Conservation (phyloP, 2,888 invertebrate genomes). For the Eupithecia pulchellata region DNA sequence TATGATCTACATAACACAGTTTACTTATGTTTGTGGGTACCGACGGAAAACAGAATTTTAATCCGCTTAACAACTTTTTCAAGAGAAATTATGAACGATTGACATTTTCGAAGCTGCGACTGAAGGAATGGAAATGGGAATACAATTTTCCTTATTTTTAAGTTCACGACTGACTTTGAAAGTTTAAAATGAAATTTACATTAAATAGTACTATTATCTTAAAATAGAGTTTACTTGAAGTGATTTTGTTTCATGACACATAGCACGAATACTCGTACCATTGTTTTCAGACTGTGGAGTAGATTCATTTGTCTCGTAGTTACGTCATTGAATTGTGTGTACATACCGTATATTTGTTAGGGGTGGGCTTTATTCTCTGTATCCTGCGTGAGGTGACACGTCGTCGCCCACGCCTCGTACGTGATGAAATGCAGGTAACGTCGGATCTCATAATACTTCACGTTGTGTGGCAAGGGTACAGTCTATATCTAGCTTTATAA, state of each 20-base stretch:
- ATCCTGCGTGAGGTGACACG: not conserved
- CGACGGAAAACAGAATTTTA: constrained; percentile 28
- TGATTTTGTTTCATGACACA: not conserved
- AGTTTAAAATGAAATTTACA: not conserved
- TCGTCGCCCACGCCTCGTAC: not conserved
- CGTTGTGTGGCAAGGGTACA: not conserved
- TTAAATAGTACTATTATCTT: not conserved
- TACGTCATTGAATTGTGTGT: not conserved
- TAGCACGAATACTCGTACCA: not conserved
- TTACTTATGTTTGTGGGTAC: constrained; percentile 19
- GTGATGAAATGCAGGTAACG: not conserved
- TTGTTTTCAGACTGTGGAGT: not conserved
- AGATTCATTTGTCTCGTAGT: not conserved
- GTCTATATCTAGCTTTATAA: not conserved
- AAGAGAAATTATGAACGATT: not conserved
- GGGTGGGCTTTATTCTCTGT: not conserved
- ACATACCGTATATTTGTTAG: not conserved
- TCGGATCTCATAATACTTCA: not conserved
- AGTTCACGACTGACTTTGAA: not conserved
- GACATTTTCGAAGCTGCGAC: not conserved
- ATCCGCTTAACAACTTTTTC: not conserved
- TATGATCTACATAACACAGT: too few species aligned
- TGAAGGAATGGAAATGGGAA: not conserved
- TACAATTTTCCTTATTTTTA: not conserved
- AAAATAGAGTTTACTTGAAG: not conserved